phyloP scores from a whole-genome alignment of 1,140 invertebrate genomes.

The Bombus superbus region DNA sequence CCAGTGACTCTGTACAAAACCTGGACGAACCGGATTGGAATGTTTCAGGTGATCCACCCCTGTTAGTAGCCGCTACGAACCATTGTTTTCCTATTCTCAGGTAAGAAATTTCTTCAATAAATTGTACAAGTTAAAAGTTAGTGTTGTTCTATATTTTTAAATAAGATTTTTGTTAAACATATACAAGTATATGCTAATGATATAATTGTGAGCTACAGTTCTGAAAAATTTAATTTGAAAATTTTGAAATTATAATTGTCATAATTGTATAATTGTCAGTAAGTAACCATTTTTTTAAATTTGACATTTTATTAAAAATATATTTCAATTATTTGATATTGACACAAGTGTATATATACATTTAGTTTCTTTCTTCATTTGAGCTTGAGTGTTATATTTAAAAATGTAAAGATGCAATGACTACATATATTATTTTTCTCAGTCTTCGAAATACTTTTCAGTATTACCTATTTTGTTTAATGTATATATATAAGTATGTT shows the following conservation, averaged over 20 bases:
- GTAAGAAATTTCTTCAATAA: conserved; percentile 56
- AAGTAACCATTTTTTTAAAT: background rate
- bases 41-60: conserved; percentile 78
- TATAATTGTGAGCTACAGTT: background rate
- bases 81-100: conserved; percentile 76
- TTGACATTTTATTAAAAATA: background rate
- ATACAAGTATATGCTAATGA: too few relatives aligned
- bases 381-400: too few relatives aligned
- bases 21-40: conserved; percentile 81
- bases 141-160: too few relatives aligned
- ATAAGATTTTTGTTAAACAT: background rate
- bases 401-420: background rate
- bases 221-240: background rate
- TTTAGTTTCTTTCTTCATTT: background rate
- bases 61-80: conserved; percentile 77
- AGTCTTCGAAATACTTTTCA: background rate
- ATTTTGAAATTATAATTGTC: background rate
- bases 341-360: too few relatives aligned
- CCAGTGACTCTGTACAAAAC: conserved; percentile 72
- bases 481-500: background rate
- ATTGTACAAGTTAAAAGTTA: background rate
- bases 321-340: background rate
- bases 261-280: background rate
- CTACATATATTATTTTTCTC: background rate
- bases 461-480: background rate